Evolutionary conservation across 2,888 invertebrate genomes (phyloP).

Genomic region (Dendrolimus pini): DNA sequence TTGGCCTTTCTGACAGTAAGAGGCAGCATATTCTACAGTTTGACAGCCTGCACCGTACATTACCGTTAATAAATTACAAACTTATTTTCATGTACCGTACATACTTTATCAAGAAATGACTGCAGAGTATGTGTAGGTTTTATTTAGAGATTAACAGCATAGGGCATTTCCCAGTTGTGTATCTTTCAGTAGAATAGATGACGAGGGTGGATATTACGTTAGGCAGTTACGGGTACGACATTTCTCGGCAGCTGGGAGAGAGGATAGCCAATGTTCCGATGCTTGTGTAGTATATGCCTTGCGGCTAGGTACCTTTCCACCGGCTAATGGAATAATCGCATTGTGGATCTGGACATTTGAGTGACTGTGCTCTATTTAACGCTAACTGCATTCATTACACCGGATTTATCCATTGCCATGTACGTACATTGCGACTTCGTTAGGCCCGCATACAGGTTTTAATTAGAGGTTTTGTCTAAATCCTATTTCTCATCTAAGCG

Average conservation of each 20-base stretch:
- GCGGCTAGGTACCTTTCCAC: slow-evolving; percentile 39
- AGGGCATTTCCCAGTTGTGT: too few relatives aligned
- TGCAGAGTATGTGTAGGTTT: too few relatives aligned
- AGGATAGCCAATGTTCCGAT: slow-evolving; percentile 24
- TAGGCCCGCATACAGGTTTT: slow-evolving; percentile 57
- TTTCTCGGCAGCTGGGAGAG: not conserved
- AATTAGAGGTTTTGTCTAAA: slow-evolving; percentile 52
- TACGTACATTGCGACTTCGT: slow-evolving; percentile 59
- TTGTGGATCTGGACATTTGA: slow-evolving; percentile 59
- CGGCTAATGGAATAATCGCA: slow-evolving; percentile 65
- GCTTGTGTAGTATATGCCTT: slow-evolving; percentile 23
- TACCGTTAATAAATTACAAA: too few relatives aligned
- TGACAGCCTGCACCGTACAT: too few relatives aligned
- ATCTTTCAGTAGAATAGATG: slow-evolving; percentile 20
- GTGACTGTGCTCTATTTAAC: slow-evolving; percentile 64
- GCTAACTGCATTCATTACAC: slow-evolving; percentile 63
- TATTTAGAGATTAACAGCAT: too few relatives aligned
- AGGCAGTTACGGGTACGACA: slow-evolving; percentile 4
- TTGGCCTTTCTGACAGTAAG: too few relatives aligned
- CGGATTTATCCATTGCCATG: slow-evolving; percentile 69
- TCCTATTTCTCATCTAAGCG: slow-evolving; percentile 13
- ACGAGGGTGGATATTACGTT: slow-evolving; percentile 18
- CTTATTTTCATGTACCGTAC: too few relatives aligned
- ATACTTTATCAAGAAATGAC: too few relatives aligned
- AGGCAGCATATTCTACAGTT: too few relatives aligned